Evolutionary conservation across 2,888 invertebrate species (phyloP).

Genomic region (Cephus spinipes): DNA sequence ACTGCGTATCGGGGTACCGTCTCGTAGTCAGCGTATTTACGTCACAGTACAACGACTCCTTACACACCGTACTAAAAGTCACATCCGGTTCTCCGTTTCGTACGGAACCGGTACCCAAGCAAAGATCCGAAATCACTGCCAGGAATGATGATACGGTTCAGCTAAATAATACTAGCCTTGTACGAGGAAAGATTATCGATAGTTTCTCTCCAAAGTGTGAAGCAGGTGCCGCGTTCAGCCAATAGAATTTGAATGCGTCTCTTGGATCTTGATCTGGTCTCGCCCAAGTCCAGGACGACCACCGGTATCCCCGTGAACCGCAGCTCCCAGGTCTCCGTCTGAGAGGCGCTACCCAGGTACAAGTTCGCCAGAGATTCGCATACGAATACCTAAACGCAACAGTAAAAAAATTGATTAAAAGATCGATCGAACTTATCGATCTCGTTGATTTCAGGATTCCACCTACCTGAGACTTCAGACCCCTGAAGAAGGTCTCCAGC

Average conservation of each 20-base stretch:
- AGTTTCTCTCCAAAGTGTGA: conserved; percentile 84
- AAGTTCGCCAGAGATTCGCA: conserved; percentile 81
- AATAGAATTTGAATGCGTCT: conserved; percentile 78
- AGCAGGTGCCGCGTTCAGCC: conserved; percentile 84
- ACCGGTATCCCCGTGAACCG: conserved; percentile 84
- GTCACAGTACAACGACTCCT: not conserved
- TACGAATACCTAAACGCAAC: conserved; percentile 73
- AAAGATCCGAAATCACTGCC: not conserved
- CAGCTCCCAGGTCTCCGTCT: conserved; percentile 76
- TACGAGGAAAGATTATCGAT: conserved; percentile 84
- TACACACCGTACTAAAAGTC: not conserved
- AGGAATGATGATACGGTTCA: not conserved
- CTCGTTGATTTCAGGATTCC: not conserved
- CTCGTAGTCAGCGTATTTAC: not conserved
- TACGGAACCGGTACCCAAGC: not conserved
- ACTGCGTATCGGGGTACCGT: not conserved
- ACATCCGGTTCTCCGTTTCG: not conserved
- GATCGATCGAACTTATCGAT: not conserved
- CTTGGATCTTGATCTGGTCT: conserved; percentile 76
- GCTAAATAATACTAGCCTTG: conserved; percentile 61
- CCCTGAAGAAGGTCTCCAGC: conserved; percentile 80
- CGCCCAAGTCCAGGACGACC: conserved; percentile 81
- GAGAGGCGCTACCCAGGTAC: conserved; percentile 73
- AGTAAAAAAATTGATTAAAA: not conserved
- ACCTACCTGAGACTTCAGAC: conserved; percentile 78